Evolutionary conservation across 2,888 invertebrate genomes (phyloP).

Genomic region (Corythucha ciliata): DNA sequence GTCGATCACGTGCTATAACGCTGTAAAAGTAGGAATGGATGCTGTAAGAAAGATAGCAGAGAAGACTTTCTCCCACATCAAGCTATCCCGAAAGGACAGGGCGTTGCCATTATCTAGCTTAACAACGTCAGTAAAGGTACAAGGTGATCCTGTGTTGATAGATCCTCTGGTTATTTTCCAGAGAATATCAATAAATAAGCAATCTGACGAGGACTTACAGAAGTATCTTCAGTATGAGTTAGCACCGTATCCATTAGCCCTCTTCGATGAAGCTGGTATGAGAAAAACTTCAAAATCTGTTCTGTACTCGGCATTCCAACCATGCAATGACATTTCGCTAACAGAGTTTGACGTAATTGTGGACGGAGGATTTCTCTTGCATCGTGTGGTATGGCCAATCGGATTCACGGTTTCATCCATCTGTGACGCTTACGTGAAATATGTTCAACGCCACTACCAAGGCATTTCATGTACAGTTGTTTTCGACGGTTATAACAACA

Average conservation of each 20-base stretch:
- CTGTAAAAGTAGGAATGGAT: not conserved
- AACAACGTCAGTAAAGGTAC: too few species aligned
- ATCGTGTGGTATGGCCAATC: not conserved
- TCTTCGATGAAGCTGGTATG: conserved; percentile 32
- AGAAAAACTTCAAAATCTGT: conserved; percentile 31
- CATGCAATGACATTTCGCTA: too few species aligned
- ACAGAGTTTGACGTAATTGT: too few species aligned
- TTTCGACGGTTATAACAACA: conserved; percentile 16
- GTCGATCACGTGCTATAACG: not conserved
- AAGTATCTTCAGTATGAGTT: conserved; percentile 32
- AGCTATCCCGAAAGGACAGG: not conserved
- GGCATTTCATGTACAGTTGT: conserved; percentile 20
- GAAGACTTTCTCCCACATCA: not conserved
- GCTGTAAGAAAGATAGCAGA: not conserved
- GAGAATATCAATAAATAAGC: conserved; percentile 27
- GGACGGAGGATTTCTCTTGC: not conserved
- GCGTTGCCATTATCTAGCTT: not conserved
- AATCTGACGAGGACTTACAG: conserved; percentile 30
- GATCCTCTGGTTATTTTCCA: conserved; percentile 35
- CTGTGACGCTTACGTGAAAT: too few species aligned
- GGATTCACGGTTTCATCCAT: too few species aligned
- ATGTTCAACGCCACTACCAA: too few species aligned
- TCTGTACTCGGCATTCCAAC: too few species aligned
- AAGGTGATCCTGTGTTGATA: conserved; percentile 27
- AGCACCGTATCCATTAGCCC: conserved; percentile 29